phyloP scores from a whole-genome alignment of 1,140 invertebrate species.

The Drosophila punjabiensis region DNA sequence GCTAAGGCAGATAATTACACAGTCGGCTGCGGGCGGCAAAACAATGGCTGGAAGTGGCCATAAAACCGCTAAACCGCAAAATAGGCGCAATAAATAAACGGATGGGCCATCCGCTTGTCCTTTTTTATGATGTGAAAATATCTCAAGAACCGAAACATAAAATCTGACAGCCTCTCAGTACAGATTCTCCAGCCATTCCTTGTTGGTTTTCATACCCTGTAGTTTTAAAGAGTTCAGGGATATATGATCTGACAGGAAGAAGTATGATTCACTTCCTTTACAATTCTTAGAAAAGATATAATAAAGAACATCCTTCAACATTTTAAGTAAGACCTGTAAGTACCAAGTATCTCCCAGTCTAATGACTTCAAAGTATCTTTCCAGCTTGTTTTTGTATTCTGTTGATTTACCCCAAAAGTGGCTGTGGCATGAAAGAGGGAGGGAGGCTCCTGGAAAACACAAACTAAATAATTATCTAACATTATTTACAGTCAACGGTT shows the following conservation, averaged over 20 bases:
- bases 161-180: conserved; percentile 35
- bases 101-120: conserved; percentile 26
- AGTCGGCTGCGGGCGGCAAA: conserved; percentile 37
- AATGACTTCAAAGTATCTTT: neutral
- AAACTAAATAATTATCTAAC: conserved; percentile 82
- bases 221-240: too few relatives aligned
- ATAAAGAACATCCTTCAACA: neutral
- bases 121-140: conserved; percentile 49
- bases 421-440: conserved; percentile 13
- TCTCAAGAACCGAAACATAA: conserved; percentile 28
- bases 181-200: neutral
- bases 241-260: neutral
- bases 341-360: conserved; percentile 6
- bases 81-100: conserved; percentile 80
- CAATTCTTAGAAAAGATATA: too few relatives aligned
- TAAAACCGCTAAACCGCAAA: conserved; percentile 82
- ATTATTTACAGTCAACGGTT: conserved; percentile 82
- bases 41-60: conserved; percentile 67
- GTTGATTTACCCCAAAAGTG: conserved; percentile 68
- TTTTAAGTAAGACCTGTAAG: too few relatives aligned
- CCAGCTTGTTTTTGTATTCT: conserved; percentile 30
- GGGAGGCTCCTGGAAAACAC: conserved; percentile 8
- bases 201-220: neutral
- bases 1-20: conserved; percentile 70
- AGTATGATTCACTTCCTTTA: neutral